Evolutionary conservation across 2,797 vertebrate genomes (phyloP), one percentile per base, ranked within the genome.

Genomic region (Fringilla coelebs): DNA sequence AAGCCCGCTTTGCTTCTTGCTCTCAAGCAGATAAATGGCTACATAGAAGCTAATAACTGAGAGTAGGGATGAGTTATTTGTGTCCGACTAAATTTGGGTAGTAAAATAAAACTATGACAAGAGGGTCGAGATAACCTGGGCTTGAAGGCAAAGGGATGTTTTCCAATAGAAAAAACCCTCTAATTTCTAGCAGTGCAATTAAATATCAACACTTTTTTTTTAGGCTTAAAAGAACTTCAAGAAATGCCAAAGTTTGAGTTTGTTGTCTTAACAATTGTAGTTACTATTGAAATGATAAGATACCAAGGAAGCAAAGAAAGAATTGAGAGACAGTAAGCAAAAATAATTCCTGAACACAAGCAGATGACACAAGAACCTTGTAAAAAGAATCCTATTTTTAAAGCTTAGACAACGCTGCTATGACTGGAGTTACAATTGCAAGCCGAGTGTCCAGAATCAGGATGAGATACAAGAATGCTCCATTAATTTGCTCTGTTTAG

Each of bases 271-370:
- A 80, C 10, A 8, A 6, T 3, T 36, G 45, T 25, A 78, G 54
- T 3, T 11, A 81, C 55, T 66, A 88, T 86, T 62, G 51, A 93
- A 86, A 73, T 52, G 0, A 4, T 57, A 67, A 89, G 63, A 87
- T 78, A 81, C 8, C 25, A 66, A 90, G 62, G 48, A 89, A 79
- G 55, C 51, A 86, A 92, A 92, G 49, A 70, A 83, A 70, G 79
- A 89, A 80, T 2, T 60, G 43, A 89, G 60, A 91, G 34, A 84
- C 36, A 91, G 66, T 48, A 88, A 45, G 80, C 60, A 88, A 91
- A 88, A 93, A 66, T 62, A 93, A 85, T 73, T 88, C 60, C 62
- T 83, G 51, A 93, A 89, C 24, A 78, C 36, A 83, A 88, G 75
- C 51, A 88, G 90, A 87, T 38, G 51, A 85, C 40, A 76, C 17